Evolutionary conservation across 2,888 invertebrate genomes (phyloP).

Genomic region (Heliconius cydno): DNA sequence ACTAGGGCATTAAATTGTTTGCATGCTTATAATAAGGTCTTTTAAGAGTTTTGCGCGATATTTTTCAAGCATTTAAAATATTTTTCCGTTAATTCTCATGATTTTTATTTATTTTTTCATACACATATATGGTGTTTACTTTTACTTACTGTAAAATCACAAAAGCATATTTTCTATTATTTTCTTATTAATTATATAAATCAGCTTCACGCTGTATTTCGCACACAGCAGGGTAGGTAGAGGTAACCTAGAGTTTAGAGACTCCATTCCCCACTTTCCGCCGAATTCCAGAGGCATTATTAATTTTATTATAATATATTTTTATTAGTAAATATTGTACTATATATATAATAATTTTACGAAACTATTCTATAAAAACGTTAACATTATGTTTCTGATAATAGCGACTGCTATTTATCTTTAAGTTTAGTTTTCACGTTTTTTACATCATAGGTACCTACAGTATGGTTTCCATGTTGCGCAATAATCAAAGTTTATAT

Average conservation of each 20-base stretch:
- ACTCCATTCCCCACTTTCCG: no score
- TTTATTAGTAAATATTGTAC: no score
- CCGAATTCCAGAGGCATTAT: no score
- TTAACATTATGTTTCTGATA: neutral
- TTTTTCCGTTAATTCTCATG: neutral
- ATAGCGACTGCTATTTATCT: neutral
- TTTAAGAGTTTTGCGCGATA: constrained; percentile 15
- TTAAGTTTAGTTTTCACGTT: neutral
- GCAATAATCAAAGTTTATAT: neutral
- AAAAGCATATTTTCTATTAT: no score
- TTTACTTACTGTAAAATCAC: neutral
- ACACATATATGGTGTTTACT: neutral
- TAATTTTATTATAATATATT: no score
- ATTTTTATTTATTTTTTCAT: neutral
- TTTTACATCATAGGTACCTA: neutral
- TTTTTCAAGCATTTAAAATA: constrained; percentile 8
- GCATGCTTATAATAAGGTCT: constrained; percentile 41
- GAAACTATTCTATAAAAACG: neutral
- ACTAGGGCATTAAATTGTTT: constrained; percentile 44
- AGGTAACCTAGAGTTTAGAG: no score
- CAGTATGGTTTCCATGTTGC: neutral
- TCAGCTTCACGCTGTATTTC: no score
- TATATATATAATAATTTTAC: no score
- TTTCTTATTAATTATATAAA: no score
- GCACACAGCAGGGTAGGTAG: no score